Evolutionary conservation across 2,888 invertebrate genomes (phyloP).

Genomic region (Carpatolechia fugitivella): DNA sequence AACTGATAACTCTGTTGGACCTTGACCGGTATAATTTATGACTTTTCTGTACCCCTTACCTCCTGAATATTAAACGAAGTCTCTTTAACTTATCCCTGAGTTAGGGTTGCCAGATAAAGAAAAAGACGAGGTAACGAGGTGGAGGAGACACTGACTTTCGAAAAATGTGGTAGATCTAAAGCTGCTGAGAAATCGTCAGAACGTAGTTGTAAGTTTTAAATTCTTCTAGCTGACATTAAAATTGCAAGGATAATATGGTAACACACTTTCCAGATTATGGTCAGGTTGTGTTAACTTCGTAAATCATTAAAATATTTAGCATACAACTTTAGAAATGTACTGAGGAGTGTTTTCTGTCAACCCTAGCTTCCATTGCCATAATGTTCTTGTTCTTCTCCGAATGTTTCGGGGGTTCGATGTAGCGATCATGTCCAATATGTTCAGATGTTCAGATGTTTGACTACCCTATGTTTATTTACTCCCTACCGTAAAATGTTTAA

Average conservation of each 20-base stretch:
- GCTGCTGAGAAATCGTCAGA: too few relatives aligned
- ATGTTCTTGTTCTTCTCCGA: neutral
- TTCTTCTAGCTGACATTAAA: too few relatives aligned
- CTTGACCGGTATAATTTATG: constrained; percentile 15
- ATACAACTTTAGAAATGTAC: too few relatives aligned
- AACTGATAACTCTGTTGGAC: constrained; percentile 15
- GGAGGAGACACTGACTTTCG: too few relatives aligned
- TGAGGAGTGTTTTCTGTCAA: too few relatives aligned
- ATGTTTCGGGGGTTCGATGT: neutral
- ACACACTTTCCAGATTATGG: too few relatives aligned
- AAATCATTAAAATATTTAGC: too few relatives aligned
- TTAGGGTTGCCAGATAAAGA: neutral
- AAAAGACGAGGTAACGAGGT: too few relatives aligned
- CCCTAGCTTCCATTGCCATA: neutral
- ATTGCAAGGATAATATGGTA: too few relatives aligned
- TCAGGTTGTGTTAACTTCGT: too few relatives aligned
- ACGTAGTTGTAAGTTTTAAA: too few relatives aligned
- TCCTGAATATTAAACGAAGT: constrained; percentile 11
- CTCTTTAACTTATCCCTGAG: constrained; percentile 3
- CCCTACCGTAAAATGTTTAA: neutral
- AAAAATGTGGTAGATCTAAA: too few relatives aligned
- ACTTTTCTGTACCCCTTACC: constrained; percentile 11
- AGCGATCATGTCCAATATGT: neutral
- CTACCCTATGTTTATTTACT: neutral
- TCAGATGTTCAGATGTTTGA: neutral